phyloP scores from a whole-genome alignment of 2,113 vertebrate species.

The Oncorhynchus keta region DNA sequence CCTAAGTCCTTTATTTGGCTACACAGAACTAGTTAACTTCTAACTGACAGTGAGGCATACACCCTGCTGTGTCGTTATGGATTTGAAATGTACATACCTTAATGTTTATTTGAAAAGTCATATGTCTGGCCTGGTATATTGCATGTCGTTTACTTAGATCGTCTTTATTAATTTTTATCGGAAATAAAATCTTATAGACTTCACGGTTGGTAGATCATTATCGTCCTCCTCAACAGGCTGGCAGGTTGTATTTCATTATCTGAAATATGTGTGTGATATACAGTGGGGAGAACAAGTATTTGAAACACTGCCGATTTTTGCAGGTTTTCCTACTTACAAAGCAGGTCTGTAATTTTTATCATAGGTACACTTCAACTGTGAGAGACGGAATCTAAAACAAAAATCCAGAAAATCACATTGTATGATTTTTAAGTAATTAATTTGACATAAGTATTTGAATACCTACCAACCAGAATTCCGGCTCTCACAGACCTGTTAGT shows the following conservation, averaged over 20 bases:
- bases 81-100: constrained; percentile 15
- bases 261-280: constrained; percentile 7
- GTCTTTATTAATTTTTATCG: constrained; percentile 9
- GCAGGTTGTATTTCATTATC: constrained; percentile 17
- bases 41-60: not conserved
- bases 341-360: too few species aligned
- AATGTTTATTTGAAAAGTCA: not conserved
- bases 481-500: too few species aligned
- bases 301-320: too few species aligned
- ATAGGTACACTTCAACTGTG: too few species aligned
- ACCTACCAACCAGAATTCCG: too few species aligned
- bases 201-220: constrained; percentile 13
- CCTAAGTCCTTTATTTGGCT: not conserved
- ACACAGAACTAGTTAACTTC: not conserved
- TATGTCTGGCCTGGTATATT: constrained; percentile 6
- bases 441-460: too few species aligned
- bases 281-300: too few species aligned
- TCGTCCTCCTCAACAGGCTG: constrained; percentile 2
- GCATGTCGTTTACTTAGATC: not conserved
- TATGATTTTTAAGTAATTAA: too few species aligned
- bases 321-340: too few species aligned
- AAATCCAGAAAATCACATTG: too few species aligned
- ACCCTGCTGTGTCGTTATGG: not conserved
- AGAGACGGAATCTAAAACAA: too few species aligned
- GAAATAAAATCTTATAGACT: not conserved